Base-by-base conservation (phyloP, 2,888 invertebrate genomes). In the Neelides folsomi region DNA sequence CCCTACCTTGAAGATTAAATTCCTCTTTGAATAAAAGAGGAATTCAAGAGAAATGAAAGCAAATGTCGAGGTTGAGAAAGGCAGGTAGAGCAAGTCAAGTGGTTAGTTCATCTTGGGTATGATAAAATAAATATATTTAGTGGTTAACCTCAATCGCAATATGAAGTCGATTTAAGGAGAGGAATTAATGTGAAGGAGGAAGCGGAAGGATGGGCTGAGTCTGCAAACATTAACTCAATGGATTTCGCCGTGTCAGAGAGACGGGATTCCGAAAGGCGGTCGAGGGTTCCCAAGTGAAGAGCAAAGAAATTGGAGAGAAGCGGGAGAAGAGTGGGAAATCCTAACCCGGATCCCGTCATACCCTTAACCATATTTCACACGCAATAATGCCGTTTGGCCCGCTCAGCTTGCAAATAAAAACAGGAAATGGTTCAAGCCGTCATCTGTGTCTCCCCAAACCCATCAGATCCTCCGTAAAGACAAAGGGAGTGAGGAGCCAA, bases 361-460 rank as follows among this genome's bases (percentile, higher is more conserved):
- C n/a, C 27, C 35, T 44, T 53, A 43, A 55, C 53, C 51, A 53
- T 57, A 60, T 57, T 56, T 54, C 58, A 57, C 60, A 58, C 57
- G 55, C 56, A 55, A 56, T 59, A 56, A 56, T 56, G 54, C 52
- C 56, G 49, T 53, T 58, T 56, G 50, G 47, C 56, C 56, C 55
- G 56, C 55, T 55, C 54, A 49, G 45, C 47, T 40, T 16, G 54
- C 53, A 55, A 60, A 60, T 60, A 60, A 60, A 60, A 60, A 53
- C 52, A 56, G 56, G 53, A 60, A 59, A 59, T 56, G 55, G 54
- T 46, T 52, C 57, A 49, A 58, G 49, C 56, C 55, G 51, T 56
- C 58, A 52, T 59, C 47, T 47, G 53, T 57, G 53, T 54, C 51
- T 36, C 54, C 49, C 8, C 53, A 47, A 57, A 55, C 54, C 52